Evolutionary conservation across 2,888 invertebrate species (phyloP).

Genomic region (Eristalis tenax): DNA sequence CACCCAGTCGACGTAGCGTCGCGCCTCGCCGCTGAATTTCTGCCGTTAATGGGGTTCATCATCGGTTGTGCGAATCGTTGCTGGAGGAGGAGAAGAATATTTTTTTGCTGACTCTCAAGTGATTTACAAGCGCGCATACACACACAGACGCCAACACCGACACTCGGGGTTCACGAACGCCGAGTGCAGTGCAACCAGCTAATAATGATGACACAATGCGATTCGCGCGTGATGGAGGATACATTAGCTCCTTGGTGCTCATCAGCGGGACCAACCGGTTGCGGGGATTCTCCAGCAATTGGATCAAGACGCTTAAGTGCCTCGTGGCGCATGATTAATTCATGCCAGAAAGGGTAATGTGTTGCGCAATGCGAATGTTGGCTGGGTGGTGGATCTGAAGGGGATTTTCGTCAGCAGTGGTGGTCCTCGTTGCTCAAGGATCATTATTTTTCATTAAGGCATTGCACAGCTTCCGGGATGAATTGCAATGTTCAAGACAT

Average conservation of each 20-base stretch:
- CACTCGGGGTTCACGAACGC: not conserved
- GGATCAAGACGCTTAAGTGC: slow-evolving; percentile 63
- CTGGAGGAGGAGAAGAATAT: slow-evolving; percentile 12
- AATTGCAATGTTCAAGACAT: slow-evolving; percentile 31
- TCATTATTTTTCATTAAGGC: slow-evolving; percentile 55
- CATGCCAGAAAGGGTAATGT: slow-evolving; percentile 7
- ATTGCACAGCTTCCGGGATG: slow-evolving; percentile 48
- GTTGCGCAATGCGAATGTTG: not conserved
- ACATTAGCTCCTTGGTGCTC: slow-evolving; percentile 45
- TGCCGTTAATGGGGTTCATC: slow-evolving; percentile 1
- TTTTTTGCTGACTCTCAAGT: slow-evolving; percentile 62
- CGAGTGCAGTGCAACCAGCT: slow-evolving; percentile 35
- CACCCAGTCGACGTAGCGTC: not conserved
- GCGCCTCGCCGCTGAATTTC: not conserved
- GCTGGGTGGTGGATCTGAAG: not conserved
- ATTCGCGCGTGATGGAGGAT: slow-evolving; percentile 50
- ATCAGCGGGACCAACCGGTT: not conserved
- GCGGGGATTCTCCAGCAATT: slow-evolving; percentile 41
- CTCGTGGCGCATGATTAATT: slow-evolving; percentile 50
- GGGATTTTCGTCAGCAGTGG: slow-evolving; percentile 3
- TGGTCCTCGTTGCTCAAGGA: slow-evolving; percentile 32
- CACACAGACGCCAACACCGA: not conserved
- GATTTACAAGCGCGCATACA: slow-evolving; percentile 41
- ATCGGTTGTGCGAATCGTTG: not conserved
- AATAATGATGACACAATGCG: slow-evolving; percentile 64